Conservation (phyloP, 2,113 vertebrate genomes). For the Cinclus mexicanus region DNA sequence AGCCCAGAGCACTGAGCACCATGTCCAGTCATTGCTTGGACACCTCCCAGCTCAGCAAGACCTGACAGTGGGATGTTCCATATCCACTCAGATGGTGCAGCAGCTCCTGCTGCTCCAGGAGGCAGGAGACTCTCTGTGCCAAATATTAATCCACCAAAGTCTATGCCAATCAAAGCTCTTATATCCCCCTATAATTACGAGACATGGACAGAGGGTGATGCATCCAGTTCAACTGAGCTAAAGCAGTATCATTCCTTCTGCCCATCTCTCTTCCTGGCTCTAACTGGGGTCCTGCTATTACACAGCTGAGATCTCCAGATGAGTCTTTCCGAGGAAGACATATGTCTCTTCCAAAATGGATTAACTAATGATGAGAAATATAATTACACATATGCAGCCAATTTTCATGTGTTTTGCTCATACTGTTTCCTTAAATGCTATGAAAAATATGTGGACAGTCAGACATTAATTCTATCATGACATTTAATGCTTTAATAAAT, state of each 20-base stretch:
- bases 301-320: background rate
- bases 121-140: background rate
- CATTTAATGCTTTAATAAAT: background rate
- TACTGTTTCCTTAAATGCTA: background rate
- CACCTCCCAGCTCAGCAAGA: background rate
- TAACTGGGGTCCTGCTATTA: background rate
- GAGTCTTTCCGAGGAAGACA: background rate
- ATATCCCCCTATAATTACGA: background rate
- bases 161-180: background rate
- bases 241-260: background rate
- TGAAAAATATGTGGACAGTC: background rate
- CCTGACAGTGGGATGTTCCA: background rate
- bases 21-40: background rate
- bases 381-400: background rate
- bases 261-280: background rate
- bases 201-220: background rate
- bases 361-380: background rate
- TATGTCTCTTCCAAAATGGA: background rate
- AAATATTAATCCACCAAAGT: background rate
- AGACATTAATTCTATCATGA: background rate
- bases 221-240: background rate
- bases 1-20: background rate
- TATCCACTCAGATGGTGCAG: too few species aligned
- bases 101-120: background rate
- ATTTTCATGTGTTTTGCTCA: background rate